Conservation (phyloP, 1,140 invertebrate genomes). For the Bombus vancouverensis region DNA sequence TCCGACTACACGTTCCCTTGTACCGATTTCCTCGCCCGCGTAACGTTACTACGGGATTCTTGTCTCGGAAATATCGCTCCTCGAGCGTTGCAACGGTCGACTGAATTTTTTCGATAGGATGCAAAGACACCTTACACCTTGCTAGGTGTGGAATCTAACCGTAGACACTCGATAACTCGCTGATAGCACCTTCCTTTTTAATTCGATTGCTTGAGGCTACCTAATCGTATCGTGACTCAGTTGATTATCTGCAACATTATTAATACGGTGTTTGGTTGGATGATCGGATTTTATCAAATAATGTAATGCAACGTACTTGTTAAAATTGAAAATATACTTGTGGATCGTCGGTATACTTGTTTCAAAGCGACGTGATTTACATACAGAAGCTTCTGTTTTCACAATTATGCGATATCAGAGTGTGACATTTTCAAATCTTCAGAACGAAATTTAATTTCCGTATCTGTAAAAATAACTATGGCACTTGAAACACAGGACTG, state of each 20-base stretch:
- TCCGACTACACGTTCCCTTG: conserved; percentile 13
- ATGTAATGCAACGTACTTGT: background rate
- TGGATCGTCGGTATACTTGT: background rate
- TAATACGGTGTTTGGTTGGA: background rate
- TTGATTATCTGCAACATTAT: background rate
- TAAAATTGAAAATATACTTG: background rate
- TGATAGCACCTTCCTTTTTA: background rate
- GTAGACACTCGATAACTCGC: background rate
- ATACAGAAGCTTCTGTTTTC: background rate
- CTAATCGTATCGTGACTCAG: background rate
- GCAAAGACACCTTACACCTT: conserved; percentile 2
- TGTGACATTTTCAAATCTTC: no score
- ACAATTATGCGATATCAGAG: no score
- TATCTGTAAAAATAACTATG: background rate
- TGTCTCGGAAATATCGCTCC: background rate
- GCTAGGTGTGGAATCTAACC: background rate
- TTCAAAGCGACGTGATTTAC: background rate
- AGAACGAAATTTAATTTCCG: background rate
- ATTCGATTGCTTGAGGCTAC: background rate
- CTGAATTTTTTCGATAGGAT: background rate
- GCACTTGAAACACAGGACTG: background rate
- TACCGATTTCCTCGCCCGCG: conserved; percentile 25
- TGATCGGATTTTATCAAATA: background rate
- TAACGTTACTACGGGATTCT: conserved; percentile 54
- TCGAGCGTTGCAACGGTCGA: background rate